Evolutionary conservation across 2,888 invertebrate genomes (phyloP), one percentile per base, ranked within the genome.

Genomic region (Limnephilus rhombicus): DNA sequence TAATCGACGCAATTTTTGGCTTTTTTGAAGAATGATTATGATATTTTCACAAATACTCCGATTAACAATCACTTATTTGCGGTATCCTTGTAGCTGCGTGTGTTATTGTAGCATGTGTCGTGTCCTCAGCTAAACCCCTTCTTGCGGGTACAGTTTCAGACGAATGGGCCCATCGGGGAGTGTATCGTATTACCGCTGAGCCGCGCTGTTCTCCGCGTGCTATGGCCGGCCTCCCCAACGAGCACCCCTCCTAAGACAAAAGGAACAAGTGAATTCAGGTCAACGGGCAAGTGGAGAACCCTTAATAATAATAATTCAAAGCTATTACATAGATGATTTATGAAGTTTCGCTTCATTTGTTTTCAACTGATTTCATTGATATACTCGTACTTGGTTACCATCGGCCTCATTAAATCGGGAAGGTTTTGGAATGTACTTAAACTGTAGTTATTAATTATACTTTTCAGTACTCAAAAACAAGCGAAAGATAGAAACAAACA

Each of bases 111-210:
- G 45, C 87, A 86, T 87, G 80, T 80, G 82, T 81, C 12, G 45
- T 80, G 90, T 41, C 37, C 37, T 34, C 29, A 41, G n/a, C 31
- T 49, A 11, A 41, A 89, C 91, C 92, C 92, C 92, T 91, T 83
- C 81, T 53, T 80, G 81, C 82, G 91, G 90, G 82, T 89, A 90
- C 90, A 90, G 91, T 92, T 91, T 83, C 90, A 91, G 90, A 92
- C 90, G 92, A 88, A 91, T 90, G 90, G 92, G 45, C 85, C 90
- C 90, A 45, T 41, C 87, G 86, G 91, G 92, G 87, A 80, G 91
- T 34, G 91, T 37, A 89, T 89, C 68, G 80, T 12, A 41, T 89
- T 89, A 87, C 91, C 34, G 18, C 91, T 18, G 18, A 5, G 15
- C 86, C n/a, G 13, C 3, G n/a, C 24, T 85, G 37, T 41, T n/a